Conservation (phyloP, 2,888 invertebrate species). For the Eulithis testata region DNA sequence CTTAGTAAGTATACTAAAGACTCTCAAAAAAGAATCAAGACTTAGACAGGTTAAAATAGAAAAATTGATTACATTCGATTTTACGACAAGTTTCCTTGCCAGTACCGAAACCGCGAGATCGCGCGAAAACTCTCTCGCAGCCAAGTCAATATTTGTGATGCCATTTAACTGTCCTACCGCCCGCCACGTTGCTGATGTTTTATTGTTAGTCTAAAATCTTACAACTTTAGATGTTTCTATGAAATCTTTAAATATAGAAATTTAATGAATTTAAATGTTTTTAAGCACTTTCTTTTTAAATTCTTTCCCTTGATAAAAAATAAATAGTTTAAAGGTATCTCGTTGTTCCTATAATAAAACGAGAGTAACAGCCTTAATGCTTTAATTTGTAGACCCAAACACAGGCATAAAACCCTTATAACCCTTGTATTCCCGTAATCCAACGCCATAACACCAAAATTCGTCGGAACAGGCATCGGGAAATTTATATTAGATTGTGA, state of each 20-base stretch:
- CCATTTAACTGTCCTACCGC: conserved; percentile 67
- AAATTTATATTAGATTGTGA: conserved; percentile 62
- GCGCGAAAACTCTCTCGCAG: conserved; percentile 55
- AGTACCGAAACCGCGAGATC: conserved; percentile 29
- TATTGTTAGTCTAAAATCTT: conserved; percentile 49
- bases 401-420: conserved; percentile 25
- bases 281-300: too few relatives aligned
- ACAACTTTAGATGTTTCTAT: background rate
- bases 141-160: conserved; percentile 78
- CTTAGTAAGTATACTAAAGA: too few relatives aligned
- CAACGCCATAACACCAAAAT: conserved; percentile 29
- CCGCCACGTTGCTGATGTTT: conserved; percentile 56
- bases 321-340: too few relatives aligned
- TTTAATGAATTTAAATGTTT: too few relatives aligned
- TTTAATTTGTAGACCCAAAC: conserved; percentile 18
- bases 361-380: conserved; percentile 13
- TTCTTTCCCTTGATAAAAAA: too few relatives aligned
- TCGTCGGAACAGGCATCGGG: conserved; percentile 51
- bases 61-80: background rate
- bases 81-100: conserved; percentile 12
- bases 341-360: background rate
- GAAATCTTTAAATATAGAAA: too few relatives aligned
- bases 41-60: too few relatives aligned
- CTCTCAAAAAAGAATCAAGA: too few relatives aligned
- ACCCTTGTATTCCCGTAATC: conserved; percentile 29